Percentiles rank a stretch among this genome's conserved stretches.
Evolutionary conservation across 1,140 invertebrate genomes (phyloP).

Genomic region (Drosophila takahashii): DNA sequence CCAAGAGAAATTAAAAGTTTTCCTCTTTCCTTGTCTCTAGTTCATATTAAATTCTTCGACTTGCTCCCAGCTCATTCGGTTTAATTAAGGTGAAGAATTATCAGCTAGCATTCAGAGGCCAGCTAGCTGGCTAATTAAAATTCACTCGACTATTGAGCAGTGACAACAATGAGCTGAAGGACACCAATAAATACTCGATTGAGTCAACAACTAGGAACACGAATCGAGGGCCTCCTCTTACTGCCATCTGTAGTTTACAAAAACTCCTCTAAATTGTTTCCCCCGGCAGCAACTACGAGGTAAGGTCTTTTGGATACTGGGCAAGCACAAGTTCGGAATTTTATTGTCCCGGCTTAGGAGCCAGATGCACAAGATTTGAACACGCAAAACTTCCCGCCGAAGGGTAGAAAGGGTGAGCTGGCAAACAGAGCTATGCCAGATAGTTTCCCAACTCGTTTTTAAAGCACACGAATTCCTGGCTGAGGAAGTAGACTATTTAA

Average conservation of each 20-base stretch:
- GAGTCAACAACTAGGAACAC: constrained; percentile 21
- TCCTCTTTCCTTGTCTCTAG: constrained; percentile 3
- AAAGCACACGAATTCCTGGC: not conserved
- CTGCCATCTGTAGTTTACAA: no score
- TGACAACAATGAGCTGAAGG: constrained; percentile 15
- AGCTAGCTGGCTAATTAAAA: constrained; percentile 46
- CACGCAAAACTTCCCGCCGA: constrained; percentile 16
- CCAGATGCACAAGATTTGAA: constrained; percentile 26
- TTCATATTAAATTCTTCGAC: constrained; percentile 26
- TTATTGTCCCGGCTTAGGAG: constrained; percentile 55
- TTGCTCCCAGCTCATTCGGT: constrained; percentile 37
- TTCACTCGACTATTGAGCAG: constrained; percentile 38
- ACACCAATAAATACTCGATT: constrained; percentile 14
- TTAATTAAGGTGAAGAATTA: constrained; percentile 9
- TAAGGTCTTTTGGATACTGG: constrained; percentile 3
- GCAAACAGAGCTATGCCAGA: constrained; percentile 10
- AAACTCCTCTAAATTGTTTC: constrained; percentile 1
- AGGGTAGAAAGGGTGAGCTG: constrained; percentile 5
- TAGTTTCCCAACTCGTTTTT: not conserved
- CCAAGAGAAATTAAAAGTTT: constrained; percentile 63
- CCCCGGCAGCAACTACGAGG: constrained; percentile 1
- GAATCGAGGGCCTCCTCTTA: no score
- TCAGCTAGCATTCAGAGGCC: no score
- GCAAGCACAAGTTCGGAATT: constrained; percentile 49
- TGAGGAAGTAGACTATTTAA: no score